Conservation (phyloP, 2,113 vertebrate species). For the Corythornis madagascariensis region DNA sequence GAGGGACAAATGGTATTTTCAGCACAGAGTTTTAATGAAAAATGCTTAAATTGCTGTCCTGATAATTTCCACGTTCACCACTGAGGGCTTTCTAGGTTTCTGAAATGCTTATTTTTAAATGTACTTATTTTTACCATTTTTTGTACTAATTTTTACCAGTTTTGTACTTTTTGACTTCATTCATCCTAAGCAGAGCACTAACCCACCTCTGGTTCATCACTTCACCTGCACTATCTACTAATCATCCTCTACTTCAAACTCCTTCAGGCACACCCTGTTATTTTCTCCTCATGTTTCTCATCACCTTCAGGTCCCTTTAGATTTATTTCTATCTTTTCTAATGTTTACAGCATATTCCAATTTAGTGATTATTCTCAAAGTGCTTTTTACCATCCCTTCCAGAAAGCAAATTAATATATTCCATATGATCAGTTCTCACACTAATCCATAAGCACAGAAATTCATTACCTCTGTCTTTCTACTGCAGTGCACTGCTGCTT, state of each 20-base stretch:
- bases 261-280: neutral
- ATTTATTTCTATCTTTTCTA: neutral
- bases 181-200: neutral
- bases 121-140: neutral
- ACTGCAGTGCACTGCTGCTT: neutral
- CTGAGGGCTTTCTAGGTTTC: neutral
- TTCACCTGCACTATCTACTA: neutral
- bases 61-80: neutral
- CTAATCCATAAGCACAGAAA: neutral
- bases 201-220: neutral
- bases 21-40: neutral
- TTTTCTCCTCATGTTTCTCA: slow-evolving; percentile 16
- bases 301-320: neutral
- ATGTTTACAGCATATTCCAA: neutral
- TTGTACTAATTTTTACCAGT: neutral
- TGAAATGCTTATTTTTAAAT: neutral
- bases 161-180: neutral
- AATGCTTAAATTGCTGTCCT: neutral
- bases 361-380: slow-evolving; percentile 4
- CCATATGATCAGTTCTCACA: neutral
- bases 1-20: neutral
- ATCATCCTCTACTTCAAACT: neutral
- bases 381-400: neutral
- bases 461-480: neutral
- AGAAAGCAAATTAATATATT: neutral